Evolutionary conservation across 1,140 invertebrate genomes (phyloP).

Genomic region (Tribolium madens): DNA sequence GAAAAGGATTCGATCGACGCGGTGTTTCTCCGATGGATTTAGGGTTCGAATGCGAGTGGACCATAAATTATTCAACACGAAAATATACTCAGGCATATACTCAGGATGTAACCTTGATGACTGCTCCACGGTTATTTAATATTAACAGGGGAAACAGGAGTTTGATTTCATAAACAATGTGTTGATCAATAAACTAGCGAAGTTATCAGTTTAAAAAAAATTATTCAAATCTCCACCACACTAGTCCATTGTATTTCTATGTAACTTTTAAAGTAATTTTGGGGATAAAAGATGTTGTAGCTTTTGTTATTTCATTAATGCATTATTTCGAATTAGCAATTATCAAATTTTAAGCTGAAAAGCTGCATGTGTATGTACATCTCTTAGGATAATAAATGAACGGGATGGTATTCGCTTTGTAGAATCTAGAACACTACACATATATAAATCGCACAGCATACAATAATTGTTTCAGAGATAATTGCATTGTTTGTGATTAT

Average conservation of each 20-base stretch:
- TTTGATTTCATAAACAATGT: no score
- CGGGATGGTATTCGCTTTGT: not conserved
- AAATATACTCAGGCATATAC: not conserved
- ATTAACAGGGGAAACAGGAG: no score
- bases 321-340: no score
- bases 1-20: not conserved
- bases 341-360: not conserved
- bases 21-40: not conserved
- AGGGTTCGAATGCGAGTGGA: not conserved
- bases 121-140: no score
- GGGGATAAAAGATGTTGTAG: no score
- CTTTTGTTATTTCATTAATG: no score
- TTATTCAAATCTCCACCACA: no score
- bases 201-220: no score
- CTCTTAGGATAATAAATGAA: not conserved
- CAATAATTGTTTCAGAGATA: not conserved
- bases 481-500: not conserved
- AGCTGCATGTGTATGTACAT: not conserved
- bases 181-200: no score
- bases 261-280: no score
- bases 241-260: no score
- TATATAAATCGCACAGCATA: not conserved
- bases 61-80: constrained; percentile 8
- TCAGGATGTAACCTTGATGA: not conserved
- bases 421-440: not conserved